Evolutionary conservation across 2,797 vertebrate species (phyloP).

Genomic region (Nannoperca obscura): DNA sequence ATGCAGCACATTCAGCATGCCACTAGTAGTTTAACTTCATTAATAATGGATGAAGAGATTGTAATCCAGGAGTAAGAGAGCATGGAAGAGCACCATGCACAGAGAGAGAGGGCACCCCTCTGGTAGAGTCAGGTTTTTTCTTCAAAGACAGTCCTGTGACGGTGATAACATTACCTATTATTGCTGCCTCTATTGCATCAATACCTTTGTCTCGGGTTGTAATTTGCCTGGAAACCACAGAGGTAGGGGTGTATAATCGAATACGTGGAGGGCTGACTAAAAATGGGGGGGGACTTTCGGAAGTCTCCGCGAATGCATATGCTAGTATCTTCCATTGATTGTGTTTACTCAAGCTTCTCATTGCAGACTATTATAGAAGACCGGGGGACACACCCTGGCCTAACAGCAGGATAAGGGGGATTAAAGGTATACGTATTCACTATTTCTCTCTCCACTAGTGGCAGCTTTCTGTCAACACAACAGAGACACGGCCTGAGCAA

Average conservation of each 20-base stretch:
- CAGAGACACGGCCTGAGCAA: slow-evolving; percentile 6
- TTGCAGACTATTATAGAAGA: slow-evolving; percentile 85
- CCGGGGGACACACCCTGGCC: slow-evolving; percentile 79
- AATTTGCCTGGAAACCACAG: slow-evolving; percentile 53
- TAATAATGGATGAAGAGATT: slow-evolving; percentile 99
- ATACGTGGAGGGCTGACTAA: slow-evolving; percentile 56
- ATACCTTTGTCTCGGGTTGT: slow-evolving; percentile 62
- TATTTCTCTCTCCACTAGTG: slow-evolving; percentile 53
- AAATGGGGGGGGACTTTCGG: slow-evolving; percentile 41
- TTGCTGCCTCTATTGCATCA: slow-evolving; percentile 69
- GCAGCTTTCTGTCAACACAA: slow-evolving; percentile 58
- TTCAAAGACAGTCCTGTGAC: slow-evolving; percentile 76
- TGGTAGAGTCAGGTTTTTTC: slow-evolving; percentile 17
- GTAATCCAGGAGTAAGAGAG: slow-evolving; percentile 91
- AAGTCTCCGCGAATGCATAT: slow-evolving; percentile 74
- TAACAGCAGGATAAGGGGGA: slow-evolving; percentile 81
- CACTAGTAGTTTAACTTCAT: slow-evolving; percentile 99
- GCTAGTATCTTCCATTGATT: slow-evolving; percentile 85
- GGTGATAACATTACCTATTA: slow-evolving; percentile 81
- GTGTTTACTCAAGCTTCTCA: slow-evolving; percentile 88
- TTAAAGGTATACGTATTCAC: slow-evolving; percentile 80
- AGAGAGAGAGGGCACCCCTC: slow-evolving; percentile 46
- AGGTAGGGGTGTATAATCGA: slow-evolving; percentile 66
- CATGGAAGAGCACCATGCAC: slow-evolving; percentile 62
- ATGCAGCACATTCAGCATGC: slow-evolving; percentile 99